Conservation (phyloP, 2,113 vertebrate species). For the Phaethon lepturus region DNA sequence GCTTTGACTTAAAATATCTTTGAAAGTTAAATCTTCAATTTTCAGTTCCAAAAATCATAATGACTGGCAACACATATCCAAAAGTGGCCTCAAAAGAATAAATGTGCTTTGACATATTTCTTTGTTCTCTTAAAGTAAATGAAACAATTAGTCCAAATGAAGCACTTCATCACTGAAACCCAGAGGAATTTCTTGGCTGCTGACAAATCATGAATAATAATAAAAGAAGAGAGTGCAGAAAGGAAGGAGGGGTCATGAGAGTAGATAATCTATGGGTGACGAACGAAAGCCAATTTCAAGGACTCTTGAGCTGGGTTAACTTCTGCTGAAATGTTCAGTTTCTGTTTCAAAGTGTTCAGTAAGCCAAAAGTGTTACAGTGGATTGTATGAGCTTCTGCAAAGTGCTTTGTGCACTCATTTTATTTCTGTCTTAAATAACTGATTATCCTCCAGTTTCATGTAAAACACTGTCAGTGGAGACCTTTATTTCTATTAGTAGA, state of each 20-base stretch:
- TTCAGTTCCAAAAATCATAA: neutral
- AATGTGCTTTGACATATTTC: slow-evolving; percentile 15
- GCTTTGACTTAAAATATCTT: neutral
- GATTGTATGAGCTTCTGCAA: neutral
- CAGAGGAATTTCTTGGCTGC: slow-evolving; percentile 10
- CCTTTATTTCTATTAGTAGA: neutral
- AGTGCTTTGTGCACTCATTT: neutral
- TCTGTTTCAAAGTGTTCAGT: neutral
- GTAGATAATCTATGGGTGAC: neutral
- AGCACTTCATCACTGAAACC: slow-evolving; percentile 22
- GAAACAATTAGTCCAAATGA: slow-evolving; percentile 45
- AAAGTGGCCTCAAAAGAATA: neutral
- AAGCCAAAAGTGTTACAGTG: neutral
- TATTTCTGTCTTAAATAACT: neutral
- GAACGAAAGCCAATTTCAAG: neutral
- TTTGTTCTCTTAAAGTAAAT: slow-evolving; percentile 19
- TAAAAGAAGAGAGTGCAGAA: neutral
- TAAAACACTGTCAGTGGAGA: neutral
- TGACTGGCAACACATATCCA: neutral
- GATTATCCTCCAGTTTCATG: neutral
- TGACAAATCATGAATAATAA: neutral
- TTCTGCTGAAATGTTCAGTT: neutral
- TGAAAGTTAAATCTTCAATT: neutral
- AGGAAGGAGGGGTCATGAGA: neutral
- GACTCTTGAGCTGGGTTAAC: neutral